Evolutionary conservation across 2,888 invertebrate genomes (phyloP), one percentile per base, ranked within the genome.

Genomic region (Pandemis cinnamomeana): DNA sequence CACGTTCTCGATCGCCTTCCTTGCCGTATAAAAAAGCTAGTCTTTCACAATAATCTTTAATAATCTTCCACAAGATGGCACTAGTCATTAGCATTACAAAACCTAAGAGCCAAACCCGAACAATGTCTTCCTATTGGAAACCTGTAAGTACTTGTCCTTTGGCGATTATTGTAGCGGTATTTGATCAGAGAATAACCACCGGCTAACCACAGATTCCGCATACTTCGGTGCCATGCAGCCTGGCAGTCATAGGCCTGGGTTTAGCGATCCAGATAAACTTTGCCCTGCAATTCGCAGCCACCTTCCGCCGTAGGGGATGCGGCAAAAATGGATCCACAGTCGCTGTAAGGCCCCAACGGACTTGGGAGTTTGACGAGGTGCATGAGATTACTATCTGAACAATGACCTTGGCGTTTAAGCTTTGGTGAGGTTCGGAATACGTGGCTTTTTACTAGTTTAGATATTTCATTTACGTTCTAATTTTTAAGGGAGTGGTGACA

Each of bases 321-420:
- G 99, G 99, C 89, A 99, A 98, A 95, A 99, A 99, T 93, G 99
- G 98, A 92, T 99, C 99, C 80, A 98, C 99, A 81, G 97, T 99
- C 89, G 99, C 99, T 92, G 99, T 98, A 96, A 97, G 97, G 53
- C 53, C 2, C 55, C 5, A 11, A 58, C 7, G 15, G 20, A 20
- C n/a, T 36, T 8, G 20, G 66, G 7, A 42, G 11, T 61, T 60
- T 41, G 67, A 46, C n/a, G 48, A 60, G 36, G 58, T n/a, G 20
- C 13, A 10, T 46, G 42, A 11, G 63, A 15, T 63, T 46, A 20
- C 44, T 63, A 13, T 63, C 11, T 46, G 63, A 11, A 46, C 0
- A 44, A 46, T 36, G 27, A 36, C 11, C 20, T 46, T n/a, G 15
- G n/a, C 20, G 1, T 58, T 55, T 8, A 55, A 2, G 11, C 20